These are phyloP conservation scores for Vireo griseus DNA, from an alignment of 2,797 vertebrate genomes.

Conservation along the genomic window DNA sequence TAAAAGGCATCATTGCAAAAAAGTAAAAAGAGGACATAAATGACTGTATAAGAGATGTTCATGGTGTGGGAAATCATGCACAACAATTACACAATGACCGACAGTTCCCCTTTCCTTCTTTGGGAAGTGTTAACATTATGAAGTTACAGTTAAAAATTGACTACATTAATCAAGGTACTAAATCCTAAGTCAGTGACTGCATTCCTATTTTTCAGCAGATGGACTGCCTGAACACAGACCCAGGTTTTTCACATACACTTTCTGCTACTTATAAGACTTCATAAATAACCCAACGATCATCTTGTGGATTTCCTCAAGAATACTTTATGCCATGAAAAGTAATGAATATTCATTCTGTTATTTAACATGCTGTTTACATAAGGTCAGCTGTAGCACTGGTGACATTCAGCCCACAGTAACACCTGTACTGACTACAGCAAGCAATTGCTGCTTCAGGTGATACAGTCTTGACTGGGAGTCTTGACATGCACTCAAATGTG, in stretches of 20 bases:
- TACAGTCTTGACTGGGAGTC: neutral
- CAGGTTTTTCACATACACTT: neutral
- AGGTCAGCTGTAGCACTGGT: neutral
- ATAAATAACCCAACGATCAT: neutral
- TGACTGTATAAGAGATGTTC: neutral
- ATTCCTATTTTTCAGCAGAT: neutral
- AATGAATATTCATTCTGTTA: neutral
- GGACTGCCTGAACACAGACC: neutral
- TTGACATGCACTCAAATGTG: neutral
- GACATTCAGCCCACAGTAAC: neutral
- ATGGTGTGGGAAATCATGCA: neutral
- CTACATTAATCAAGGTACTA: conserved; percentile 53
- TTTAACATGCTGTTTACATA: neutral
- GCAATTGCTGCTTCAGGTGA: neutral
- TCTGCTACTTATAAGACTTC: neutral
- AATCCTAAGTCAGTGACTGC: conserved; percentile 7
- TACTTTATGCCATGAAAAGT: neutral
- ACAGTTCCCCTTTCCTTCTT: neutral
- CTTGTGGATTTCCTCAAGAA: neutral
- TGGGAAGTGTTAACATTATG: conserved; percentile 1
- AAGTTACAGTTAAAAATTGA: conserved; percentile 51
- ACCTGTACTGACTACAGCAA: neutral
- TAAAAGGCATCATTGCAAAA: neutral
- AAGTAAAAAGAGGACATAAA: neutral
- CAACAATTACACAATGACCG: neutral